A percentile compares a stretch with the other conserved stretches of the same genome.
Conservation (phyloP, 2,113 vertebrate species). For the Psittacula cyanocephala region DNA sequence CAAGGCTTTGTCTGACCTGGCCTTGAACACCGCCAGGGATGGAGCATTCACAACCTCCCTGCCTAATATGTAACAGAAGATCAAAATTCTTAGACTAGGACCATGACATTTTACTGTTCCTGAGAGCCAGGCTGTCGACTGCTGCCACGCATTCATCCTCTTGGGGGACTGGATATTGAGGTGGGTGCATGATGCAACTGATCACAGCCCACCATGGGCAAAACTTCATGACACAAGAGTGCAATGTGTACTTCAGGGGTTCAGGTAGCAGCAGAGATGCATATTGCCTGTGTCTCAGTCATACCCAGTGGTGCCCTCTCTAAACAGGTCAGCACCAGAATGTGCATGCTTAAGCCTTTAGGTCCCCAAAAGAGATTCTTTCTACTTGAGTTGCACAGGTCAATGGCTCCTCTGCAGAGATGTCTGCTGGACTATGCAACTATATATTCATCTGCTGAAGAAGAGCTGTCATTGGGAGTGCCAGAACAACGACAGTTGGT, state of each 20-base stretch:
- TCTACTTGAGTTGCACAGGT: not conserved
- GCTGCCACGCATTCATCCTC: not conserved
- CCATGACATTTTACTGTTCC: fast-evolving
- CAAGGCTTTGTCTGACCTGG: no score
- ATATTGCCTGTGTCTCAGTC: not conserved
- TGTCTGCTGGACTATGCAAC: not conserved
- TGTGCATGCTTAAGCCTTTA: not conserved
- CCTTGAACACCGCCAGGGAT: no score
- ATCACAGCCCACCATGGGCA: not conserved
- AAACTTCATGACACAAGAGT: not conserved
- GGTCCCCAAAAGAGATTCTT: not conserved
- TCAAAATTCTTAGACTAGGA: not conserved
- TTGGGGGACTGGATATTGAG: not conserved
- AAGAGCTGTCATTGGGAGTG: not conserved
- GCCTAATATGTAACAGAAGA: not conserved
- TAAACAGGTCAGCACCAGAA: not conserved
- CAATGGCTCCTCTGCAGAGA: not conserved
- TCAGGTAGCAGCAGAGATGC: not conserved
- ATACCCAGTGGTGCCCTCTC: not conserved
- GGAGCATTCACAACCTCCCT: no score
- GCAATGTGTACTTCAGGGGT: not conserved
- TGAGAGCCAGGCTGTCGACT: not conserved
- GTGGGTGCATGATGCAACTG: not conserved
- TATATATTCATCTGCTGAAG: not conserved
- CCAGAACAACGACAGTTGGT: not conserved